Percentiles rank a stretch among this genome's conserved stretches.
These are phyloP conservation scores for Oligia latruncula DNA, from an alignment of 2,888 invertebrate species.

Conservation along the genomic window DNA sequence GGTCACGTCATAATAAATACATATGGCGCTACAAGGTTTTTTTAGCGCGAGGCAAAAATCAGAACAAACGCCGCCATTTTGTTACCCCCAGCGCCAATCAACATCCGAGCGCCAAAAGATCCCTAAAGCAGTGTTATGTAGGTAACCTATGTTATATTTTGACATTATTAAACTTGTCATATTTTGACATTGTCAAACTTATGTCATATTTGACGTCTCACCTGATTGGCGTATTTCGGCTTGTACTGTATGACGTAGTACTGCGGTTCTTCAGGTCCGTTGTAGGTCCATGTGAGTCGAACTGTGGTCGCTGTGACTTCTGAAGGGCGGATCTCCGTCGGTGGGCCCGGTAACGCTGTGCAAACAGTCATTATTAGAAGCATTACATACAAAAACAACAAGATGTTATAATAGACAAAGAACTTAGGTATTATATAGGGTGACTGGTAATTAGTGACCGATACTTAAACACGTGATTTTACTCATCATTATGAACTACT, in stretches of 20 bases:
- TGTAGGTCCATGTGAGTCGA: conserved; percentile 97
- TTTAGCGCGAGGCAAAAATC: background rate
- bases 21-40: background rate
- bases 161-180: background rate
- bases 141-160: no score
- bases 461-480: no score
- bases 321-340: conserved; percentile 96
- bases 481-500: no score
- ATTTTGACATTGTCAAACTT: background rate
- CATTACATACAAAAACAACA: background rate
- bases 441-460: no score
- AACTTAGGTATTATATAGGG: no score
- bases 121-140: background rate
- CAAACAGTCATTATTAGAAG: background rate
- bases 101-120: background rate
- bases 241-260: conserved; percentile 99
- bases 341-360: conserved; percentile 97
- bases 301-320: conserved; percentile 98
- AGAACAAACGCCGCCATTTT: background rate
- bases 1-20: background rate
- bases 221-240: conserved; percentile 96
- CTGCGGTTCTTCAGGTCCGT: conserved; percentile 96
- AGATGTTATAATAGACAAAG: no score
- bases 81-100: background rate
- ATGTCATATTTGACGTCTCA: conserved; percentile 61